Conservation (phyloP, 1,140 invertebrate genomes). For the Phocides pigmalion region DNA sequence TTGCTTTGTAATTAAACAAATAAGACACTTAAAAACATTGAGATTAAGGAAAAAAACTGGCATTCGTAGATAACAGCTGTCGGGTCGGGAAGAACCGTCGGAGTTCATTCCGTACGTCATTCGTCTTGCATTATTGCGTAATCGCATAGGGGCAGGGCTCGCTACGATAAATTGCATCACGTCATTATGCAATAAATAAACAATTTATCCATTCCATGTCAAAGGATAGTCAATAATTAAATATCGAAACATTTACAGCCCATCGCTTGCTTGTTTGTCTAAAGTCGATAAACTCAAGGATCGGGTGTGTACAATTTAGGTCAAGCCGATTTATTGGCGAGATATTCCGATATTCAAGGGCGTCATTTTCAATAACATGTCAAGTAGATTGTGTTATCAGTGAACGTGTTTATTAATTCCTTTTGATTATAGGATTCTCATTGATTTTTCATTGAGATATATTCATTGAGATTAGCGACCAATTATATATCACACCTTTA, state of each 20-base stretch:
- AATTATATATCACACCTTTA: background rate
- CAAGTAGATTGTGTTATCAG: constrained; percentile 52
- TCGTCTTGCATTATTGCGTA: constrained; percentile 13
- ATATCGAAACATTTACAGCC: constrained; percentile 18
- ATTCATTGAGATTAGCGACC: background rate
- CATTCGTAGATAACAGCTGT: constrained; percentile 10
- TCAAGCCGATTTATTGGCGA: constrained; percentile 67
- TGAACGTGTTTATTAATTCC: constrained; percentile 27
- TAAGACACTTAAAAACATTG: constrained; percentile 1
- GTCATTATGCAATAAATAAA: constrained; percentile 23
- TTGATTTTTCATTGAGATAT: constrained; percentile 26
- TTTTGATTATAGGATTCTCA: constrained; percentile 12
- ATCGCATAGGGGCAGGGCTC: constrained; percentile 24
- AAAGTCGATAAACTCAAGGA: constrained; percentile 76
- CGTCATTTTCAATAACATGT: constrained; percentile 60
- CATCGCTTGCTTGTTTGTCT: constrained; percentile 46
- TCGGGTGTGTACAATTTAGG: constrained; percentile 64
- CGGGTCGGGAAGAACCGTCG: background rate
- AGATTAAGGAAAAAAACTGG: constrained; percentile 1
- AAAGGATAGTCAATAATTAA: constrained; percentile 22
- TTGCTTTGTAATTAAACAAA: background rate
- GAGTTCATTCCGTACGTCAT: constrained; percentile 20
- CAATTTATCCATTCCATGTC: constrained; percentile 19
- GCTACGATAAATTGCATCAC: constrained; percentile 24
- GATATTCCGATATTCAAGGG: constrained; percentile 70